Conservation (phyloP, 2,113 vertebrate genomes). For the Gobio gobio region DNA sequence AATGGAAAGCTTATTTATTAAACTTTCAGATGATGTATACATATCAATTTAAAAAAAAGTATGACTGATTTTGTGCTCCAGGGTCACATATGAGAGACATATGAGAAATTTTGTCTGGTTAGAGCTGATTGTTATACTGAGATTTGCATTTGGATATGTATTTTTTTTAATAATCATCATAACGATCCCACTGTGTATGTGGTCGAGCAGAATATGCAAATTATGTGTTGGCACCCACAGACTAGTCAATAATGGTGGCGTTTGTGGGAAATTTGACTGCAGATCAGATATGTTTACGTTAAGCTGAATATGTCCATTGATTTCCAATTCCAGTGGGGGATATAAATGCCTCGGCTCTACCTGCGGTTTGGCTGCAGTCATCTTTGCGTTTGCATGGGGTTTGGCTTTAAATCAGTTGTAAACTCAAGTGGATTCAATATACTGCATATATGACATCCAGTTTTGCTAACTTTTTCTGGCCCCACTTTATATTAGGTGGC, state of each 20-base stretch:
- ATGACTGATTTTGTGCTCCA: too few species aligned
- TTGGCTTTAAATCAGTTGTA: background rate
- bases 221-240: constrained; percentile 13
- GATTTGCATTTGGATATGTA: background rate
- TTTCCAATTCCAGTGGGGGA: background rate
- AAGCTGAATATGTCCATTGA: constrained; percentile 39
- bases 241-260: constrained; percentile 6
- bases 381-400: constrained; percentile 9
- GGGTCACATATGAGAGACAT: background rate
- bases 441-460: background rate
- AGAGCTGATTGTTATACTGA: background rate
- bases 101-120: background rate
- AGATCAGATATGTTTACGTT: constrained; percentile 43
- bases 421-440: background rate
- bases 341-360: background rate
- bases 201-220: background rate
- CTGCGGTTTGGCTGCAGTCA: background rate
- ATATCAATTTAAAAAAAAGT: too few species aligned
- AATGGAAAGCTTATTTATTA: too few species aligned
- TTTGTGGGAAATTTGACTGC: constrained; percentile 16
- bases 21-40: too few species aligned
- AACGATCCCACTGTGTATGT: background rate
- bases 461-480: background rate
- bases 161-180: too few species aligned
- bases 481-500: too few species aligned